Base-by-base conservation (phyloP, 2,888 invertebrate genomes). In the Cephus nigrinus region DNA sequence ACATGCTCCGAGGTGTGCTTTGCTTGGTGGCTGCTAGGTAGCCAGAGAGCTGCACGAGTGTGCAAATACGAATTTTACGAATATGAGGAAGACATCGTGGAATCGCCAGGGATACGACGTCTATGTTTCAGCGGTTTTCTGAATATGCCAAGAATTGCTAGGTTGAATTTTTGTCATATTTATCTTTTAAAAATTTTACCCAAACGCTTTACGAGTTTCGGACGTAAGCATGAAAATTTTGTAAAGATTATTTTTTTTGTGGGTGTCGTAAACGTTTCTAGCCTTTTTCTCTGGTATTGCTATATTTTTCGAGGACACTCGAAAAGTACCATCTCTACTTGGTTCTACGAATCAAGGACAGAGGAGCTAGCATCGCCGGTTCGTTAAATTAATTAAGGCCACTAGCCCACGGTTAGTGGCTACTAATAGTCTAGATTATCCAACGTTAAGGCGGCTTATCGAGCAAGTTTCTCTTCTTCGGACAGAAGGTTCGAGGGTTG, bases 381-480 rank as follows among this genome's bases (percentile, higher is more conserved):
- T 33, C 71, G 71, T 33, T 71, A 71, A 71, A 71, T 71, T 71
- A 71, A 71, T 71, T 71, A 71, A 71, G 71, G 71, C 23, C 23
- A 23, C 32, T 33, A 33, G 71, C 71, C 32, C 32, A 31, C 32
- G 71, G 71, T 71, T 71, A 71, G 77, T 75, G 80, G 78, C 76
- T 79, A 81, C 80, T 84, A 85, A 86, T 85, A 81, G 81, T 78
- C 75, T 78, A 85, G 86, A 88, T 87, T 84, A 86, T 87, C 83
- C 81, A 79, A 82, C 71, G 71, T 71, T 71, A 33, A 71, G 71
- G 11, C 71, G 71, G 71, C 71, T 71, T 71, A 71, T 71, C 71
- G 71, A 71, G 71, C 23, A 71, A 71, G 71, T 71, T 71, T 71
- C 32, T 31, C 71, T 55, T 55, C 55, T 55, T 55, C 55, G 55